phyloP scores from a whole-genome alignment of 2,113 vertebrate species.

The Rafetus swinhoei region DNA sequence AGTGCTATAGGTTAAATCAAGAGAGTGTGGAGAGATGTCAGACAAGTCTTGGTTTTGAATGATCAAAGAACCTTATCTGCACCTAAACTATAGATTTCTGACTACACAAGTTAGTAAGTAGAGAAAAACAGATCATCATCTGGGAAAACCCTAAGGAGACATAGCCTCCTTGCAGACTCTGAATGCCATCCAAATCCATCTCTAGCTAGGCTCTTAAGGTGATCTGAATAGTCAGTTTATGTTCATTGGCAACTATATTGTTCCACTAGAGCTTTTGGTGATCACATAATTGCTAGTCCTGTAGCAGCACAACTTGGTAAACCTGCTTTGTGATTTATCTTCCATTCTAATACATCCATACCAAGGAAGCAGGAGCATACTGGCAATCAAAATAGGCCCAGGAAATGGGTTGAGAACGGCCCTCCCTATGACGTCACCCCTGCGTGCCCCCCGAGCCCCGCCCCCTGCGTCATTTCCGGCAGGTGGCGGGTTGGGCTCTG shows the following conservation, averaged over 20 bases:
- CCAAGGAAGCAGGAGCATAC: no score
- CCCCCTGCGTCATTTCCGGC: no score
- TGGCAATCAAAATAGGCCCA: no score
- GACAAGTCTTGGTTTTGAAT: not conserved
- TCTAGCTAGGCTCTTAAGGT: not conserved
- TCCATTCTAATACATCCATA: not conserved
- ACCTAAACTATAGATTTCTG: not conserved
- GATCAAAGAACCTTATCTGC: not conserved
- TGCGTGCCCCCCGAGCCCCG: no score
- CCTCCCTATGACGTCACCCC: no score
- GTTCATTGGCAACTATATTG: not conserved
- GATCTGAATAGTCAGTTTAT: not conserved
- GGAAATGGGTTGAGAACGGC: no score
- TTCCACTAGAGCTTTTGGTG: not conserved
- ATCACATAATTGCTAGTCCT: not conserved
- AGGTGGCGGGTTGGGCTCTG: no score
- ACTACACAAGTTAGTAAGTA: not conserved
- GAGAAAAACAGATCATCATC: not conserved
- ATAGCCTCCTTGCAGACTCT: not conserved
- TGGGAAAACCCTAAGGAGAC: not conserved
- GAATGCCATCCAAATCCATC: not conserved
- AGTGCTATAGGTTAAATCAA: not conserved
- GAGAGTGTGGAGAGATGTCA: not conserved
- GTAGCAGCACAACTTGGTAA: not conserved
- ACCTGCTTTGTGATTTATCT: not conserved